These are phyloP conservation scores for Geodia barretti DNA, from an alignment of 37 sponge, comb jelly and placozoan species.

Conservation along the genomic window DNA sequence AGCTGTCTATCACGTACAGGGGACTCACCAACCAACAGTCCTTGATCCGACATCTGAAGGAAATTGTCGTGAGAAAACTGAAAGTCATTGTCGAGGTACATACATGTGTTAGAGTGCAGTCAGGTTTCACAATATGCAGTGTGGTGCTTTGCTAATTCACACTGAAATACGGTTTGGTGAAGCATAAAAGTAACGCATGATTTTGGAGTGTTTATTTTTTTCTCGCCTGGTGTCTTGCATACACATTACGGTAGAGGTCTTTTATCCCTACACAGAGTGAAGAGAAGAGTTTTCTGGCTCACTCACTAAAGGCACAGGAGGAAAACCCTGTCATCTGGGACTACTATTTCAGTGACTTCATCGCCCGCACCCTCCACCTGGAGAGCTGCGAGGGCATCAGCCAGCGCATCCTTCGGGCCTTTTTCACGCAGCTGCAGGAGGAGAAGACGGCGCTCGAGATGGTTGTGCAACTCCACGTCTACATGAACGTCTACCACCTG, in stretches of 20 bases:
- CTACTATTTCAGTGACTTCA: slow-evolving; percentile 67
- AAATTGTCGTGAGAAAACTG: background rate
- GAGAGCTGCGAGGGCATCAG: slow-evolving; percentile 15
- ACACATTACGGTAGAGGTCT: too few relatives aligned
- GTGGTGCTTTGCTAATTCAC: too few relatives aligned
- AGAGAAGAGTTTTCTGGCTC: slow-evolving; percentile 1
- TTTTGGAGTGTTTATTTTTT: too few relatives aligned
- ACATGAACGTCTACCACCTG: slow-evolving; percentile 50
- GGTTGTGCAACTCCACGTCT: slow-evolving; percentile 39
- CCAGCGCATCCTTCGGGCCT: slow-evolving; percentile 26
- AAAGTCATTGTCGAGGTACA: background rate
- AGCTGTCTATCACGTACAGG: background rate
- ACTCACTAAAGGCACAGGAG: slow-evolving; percentile 16
- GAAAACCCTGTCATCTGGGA: slow-evolving; percentile 46
- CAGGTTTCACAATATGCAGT: too few relatives aligned
- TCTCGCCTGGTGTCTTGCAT: too few relatives aligned
- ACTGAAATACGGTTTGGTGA: too few relatives aligned
- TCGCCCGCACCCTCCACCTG: slow-evolving; percentile 45
- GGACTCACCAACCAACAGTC: background rate
- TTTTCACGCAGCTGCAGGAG: slow-evolving; percentile 32
- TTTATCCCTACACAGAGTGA: too few relatives aligned
- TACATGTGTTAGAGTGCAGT: background rate
- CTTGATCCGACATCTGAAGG: background rate
- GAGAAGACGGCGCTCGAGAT: background rate
- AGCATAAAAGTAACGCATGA: too few relatives aligned